Base-by-base conservation (phyloP, 64 coral and sea anemone genomes). In the Dendrophyllia cribrosa region DNA sequence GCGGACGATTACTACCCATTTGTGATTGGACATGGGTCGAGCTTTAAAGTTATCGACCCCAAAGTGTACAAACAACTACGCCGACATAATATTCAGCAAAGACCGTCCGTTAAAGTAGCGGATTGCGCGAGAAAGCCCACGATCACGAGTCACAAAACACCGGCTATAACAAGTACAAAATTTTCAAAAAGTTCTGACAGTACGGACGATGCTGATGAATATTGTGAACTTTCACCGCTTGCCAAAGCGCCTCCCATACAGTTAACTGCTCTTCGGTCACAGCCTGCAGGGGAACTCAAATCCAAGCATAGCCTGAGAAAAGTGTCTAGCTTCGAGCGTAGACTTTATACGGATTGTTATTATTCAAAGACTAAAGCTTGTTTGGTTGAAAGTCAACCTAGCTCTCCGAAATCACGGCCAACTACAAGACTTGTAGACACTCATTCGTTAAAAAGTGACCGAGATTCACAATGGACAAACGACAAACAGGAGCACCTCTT, bases 201-300 rank as follows among this genome's bases (percentile, higher is more conserved):
- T 50, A 87, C 60, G 23, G 85, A 61, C 56, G 92, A 78, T 51
- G 91, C 62, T 14, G 92, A 90, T 25, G 88, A 91, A 43, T 97
- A 97, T 66, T 97, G 95, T 80, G 95, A 97, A 91, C 95, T 97
- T 66, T 97, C 95, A 60, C 92, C 95, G 83, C 88, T 94, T 48
- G 88, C 95, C 10, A 97, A 94, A 88, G 82, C 83, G 25, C 95
- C 95, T 15, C 61, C 80, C 5, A 84, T 84, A 84, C 20, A 50
- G 45, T 84, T 84, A 51, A 50, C 80, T 66, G 14, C 61, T 9
- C 80, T 84, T 6, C 80, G 80, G 60, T 66, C 80, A 67, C 62
- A 84, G 60, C 19, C 62, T 8, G 20, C 72, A 75, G 72, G 9
- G 19, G 61, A 84, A 13, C 45, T 84, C n/a, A 84, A 84, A 46